These are phyloP conservation scores for Tokudaia tokunoshimensis DNA, from an alignment of 2,797 vertebrate genomes.

Conservation along the genomic window DNA sequence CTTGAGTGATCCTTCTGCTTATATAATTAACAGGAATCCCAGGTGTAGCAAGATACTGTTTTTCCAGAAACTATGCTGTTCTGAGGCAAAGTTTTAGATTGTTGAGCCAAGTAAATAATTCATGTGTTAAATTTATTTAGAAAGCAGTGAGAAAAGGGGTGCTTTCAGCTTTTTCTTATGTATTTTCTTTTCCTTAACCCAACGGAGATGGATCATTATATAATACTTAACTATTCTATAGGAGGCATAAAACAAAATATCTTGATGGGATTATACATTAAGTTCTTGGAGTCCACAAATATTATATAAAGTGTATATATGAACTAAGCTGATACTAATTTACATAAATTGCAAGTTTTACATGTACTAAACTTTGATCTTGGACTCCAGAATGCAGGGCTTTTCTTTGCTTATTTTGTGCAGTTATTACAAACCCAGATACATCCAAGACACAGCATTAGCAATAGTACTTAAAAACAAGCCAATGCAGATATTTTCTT, in stretches of 20 bases:
- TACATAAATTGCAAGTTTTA: neutral
- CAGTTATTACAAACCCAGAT: neutral
- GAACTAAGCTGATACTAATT: neutral
- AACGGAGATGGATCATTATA: constrained; percentile 79
- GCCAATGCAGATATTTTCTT: neutral
- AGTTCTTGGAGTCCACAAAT: neutral
- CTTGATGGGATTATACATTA: neutral
- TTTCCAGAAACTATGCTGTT: constrained; percentile 80
- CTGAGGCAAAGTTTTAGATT: constrained; percentile 77
- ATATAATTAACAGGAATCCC: constrained; percentile 75
- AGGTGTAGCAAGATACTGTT: constrained; percentile 25
- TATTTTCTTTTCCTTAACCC: constrained; percentile 72
- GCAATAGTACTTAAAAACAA: neutral
- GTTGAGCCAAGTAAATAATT: constrained; percentile 85
- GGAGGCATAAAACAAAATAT: constrained; percentile 66
- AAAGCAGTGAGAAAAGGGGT: constrained; percentile 18
- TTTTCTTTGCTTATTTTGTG: neutral
- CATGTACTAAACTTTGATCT: neutral
- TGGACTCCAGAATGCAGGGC: neutral
- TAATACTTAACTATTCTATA: constrained; percentile 54
- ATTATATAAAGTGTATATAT: neutral
- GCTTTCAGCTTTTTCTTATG: constrained; percentile 67
- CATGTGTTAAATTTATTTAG: constrained; percentile 82
- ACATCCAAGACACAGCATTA: neutral
- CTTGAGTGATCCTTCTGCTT: constrained; percentile 74